These are phyloP conservation scores for Cladopsammia gracilis DNA, from an alignment of 64 coral and sea anemone species.

Conservation along the genomic window DNA sequence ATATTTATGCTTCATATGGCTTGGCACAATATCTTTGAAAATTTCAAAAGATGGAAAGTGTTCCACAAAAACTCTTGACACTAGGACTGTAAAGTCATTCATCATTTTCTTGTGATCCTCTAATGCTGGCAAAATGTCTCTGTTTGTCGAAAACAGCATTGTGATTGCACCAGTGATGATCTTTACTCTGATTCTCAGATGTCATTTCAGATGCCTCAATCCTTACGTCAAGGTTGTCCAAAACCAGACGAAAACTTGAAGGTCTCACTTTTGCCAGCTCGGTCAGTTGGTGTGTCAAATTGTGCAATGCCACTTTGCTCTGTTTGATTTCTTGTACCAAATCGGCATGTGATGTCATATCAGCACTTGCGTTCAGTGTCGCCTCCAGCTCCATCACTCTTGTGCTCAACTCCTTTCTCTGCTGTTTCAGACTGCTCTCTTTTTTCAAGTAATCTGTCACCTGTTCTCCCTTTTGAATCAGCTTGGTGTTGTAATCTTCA, in stretches of 20 bases:
- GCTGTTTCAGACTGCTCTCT: no score
- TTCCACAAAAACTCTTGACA: slow-evolving; percentile 8
- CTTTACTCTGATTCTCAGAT: slow-evolving; percentile 60
- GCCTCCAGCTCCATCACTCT: no score
- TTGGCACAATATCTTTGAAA: slow-evolving; percentile 18
- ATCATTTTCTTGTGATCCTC: not conserved
- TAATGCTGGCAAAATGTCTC: not conserved
- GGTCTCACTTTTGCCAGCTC: not conserved
- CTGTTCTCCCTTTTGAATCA: not conserved
- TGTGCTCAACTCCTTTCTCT: not conserved
- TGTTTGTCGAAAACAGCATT: slow-evolving; percentile 37
- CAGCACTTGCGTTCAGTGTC: no score
- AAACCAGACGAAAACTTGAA: slow-evolving; percentile 14
- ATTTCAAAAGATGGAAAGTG: slow-evolving; percentile 42
- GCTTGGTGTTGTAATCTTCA: slow-evolving; percentile 1
- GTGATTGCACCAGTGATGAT: slow-evolving; percentile 70
- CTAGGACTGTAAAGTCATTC: not conserved
- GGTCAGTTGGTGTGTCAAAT: not conserved
- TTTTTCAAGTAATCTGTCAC: no score
- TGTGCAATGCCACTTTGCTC: not conserved
- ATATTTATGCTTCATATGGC: slow-evolving; percentile 39
- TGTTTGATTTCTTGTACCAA: no score
- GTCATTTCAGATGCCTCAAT: slow-evolving; percentile 53
- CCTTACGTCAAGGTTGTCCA: slow-evolving; percentile 50
- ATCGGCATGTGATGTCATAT: no score